phyloP scores from a whole-genome alignment of 2,113 vertebrate species.

The Alces alces region DNA sequence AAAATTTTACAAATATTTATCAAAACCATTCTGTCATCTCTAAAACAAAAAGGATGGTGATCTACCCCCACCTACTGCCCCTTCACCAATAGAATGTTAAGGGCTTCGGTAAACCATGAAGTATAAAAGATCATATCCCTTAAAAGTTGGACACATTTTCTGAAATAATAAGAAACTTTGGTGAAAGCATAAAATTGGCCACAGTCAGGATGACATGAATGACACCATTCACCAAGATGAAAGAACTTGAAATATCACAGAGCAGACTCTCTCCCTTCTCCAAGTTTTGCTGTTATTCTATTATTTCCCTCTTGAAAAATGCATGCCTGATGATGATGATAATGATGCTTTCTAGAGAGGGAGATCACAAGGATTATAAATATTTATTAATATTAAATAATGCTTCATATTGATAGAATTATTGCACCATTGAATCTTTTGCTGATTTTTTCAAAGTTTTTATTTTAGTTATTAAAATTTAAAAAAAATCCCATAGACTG shows the following conservation, averaged over 20 bases:
- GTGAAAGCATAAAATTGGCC: not conserved
- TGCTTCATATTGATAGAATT: not conserved
- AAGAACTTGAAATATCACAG: not conserved
- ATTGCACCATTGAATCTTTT: not conserved
- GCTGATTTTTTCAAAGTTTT: not conserved
- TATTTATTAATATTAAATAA: not conserved
- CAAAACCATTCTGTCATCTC: constrained; percentile 22
- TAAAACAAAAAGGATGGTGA: not conserved
- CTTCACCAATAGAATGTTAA: not conserved
- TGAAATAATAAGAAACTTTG: not conserved
- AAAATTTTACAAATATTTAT: constrained; percentile 59
- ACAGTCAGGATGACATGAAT: not conserved
- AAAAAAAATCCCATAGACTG: not conserved
- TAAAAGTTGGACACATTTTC: not conserved
- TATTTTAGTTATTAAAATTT: not conserved
- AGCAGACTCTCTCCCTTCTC: not conserved
- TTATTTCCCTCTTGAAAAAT: not conserved
- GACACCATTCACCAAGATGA: not conserved
- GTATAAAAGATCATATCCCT: not conserved
- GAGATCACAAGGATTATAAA: not conserved
- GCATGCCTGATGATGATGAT: not conserved
- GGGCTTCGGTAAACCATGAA: constrained; percentile 16
- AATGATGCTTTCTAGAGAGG: not conserved
- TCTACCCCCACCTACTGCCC: not conserved
- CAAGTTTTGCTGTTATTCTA: not conserved